These are phyloP conservation scores for Oeneis ivallda DNA, from an alignment of 2,888 invertebrate genomes.

Conservation along the genomic window DNA sequence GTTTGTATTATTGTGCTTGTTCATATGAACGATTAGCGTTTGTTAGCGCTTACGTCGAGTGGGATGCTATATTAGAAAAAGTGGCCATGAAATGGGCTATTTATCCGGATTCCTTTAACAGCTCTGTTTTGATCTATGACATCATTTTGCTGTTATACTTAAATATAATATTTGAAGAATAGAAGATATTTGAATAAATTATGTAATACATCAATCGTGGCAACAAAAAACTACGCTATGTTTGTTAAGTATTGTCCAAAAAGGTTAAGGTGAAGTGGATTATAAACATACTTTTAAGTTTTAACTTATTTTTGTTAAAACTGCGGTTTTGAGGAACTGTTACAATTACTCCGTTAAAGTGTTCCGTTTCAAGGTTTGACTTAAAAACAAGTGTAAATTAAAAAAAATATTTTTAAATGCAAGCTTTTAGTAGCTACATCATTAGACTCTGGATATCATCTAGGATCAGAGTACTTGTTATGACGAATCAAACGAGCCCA, in stretches of 20 bases:
- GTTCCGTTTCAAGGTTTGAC: slow-evolving; percentile 2
- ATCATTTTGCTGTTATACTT: slow-evolving; percentile 66
- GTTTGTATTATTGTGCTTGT: slow-evolving; percentile 3
- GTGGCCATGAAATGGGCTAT: slow-evolving; percentile 70
- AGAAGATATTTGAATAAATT: slow-evolving; percentile 18
- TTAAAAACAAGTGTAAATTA: too few species aligned
- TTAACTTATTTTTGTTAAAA: neutral
- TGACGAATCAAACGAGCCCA: too few species aligned
- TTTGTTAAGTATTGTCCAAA: neutral
- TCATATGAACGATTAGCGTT: slow-evolving; percentile 13
- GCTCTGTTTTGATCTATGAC: slow-evolving; percentile 52
- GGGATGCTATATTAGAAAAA: slow-evolving; percentile 68
- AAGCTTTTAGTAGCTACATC: too few species aligned
- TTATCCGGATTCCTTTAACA: slow-evolving; percentile 73
- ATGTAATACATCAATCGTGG: slow-evolving; percentile 21
- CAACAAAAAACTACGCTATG: neutral
- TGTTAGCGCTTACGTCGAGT: slow-evolving; percentile 37
- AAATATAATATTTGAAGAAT: slow-evolving; percentile 34
- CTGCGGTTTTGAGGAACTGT: slow-evolving; percentile 3
- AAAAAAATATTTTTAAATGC: too few species aligned
- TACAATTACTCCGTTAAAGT: slow-evolving; percentile 11
- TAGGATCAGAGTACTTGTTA: too few species aligned
- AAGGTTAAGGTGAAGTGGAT: slow-evolving; percentile 5
- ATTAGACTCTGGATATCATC: too few species aligned
- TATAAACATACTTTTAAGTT: slow-evolving; percentile 3